Evolutionary conservation across 2,113 vertebrate species (phyloP).

Genomic region (Micromys minutus): DNA sequence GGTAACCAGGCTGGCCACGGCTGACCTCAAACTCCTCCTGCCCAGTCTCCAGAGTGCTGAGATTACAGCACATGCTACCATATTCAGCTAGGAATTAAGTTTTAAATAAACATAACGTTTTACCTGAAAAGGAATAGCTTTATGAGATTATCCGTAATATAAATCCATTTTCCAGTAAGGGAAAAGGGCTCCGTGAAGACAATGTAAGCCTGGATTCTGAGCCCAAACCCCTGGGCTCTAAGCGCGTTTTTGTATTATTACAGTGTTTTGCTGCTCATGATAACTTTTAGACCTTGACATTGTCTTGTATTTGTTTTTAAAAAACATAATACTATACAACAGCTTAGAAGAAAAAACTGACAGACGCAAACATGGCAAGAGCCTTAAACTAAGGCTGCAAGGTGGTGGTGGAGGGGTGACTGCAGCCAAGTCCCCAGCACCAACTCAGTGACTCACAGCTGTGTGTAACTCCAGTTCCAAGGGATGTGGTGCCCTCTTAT

Average conservation of each 20-base stretch:
- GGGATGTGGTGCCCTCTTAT: neutral
- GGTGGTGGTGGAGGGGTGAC: no score
- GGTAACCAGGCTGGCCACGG: neutral
- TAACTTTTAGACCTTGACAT: conserved; percentile 14
- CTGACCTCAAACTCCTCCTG: neutral
- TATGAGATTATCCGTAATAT: no score
- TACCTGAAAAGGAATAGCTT: neutral
- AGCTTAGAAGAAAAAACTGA: neutral
- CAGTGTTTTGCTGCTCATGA: neutral
- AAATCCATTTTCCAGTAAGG: neutral
- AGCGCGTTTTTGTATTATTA: neutral
- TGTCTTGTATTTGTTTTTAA: conserved; percentile 39
- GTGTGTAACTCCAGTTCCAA: neutral
- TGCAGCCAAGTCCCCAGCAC: neutral
- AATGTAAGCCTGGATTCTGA: neutral
- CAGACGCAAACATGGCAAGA: neutral
- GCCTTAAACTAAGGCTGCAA: neutral
- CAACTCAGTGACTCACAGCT: neutral
- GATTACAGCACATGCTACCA: neutral
- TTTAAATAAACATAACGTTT: neutral
- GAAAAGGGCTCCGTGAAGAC: neutral
- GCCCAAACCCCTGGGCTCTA: neutral
- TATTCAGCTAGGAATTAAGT: neutral
- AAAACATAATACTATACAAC: neutral
- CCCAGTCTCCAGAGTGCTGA: neutral